Evolutionary conservation across 2,797 vertebrate genomes (phyloP).

Genomic region (Gallinago solitaria): DNA sequence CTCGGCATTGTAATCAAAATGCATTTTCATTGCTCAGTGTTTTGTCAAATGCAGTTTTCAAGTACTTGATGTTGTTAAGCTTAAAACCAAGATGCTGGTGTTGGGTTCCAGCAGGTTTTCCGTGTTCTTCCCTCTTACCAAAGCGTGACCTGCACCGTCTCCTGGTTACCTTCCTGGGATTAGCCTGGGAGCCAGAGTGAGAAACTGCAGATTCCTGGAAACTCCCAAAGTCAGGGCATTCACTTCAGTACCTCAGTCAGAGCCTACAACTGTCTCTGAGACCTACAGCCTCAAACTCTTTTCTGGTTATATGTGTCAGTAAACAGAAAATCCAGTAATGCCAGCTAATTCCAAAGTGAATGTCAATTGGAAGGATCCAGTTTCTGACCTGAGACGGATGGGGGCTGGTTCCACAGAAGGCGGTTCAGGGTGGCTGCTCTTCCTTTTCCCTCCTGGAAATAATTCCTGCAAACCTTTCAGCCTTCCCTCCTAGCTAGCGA

Average conservation of each 20-base stretch:
- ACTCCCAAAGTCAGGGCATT: neutral
- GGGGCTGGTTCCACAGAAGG: neutral
- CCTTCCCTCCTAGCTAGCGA: neutral
- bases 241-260: neutral
- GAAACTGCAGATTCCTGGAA: neutral
- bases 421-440: neutral
- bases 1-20: neutral
- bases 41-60: neutral
- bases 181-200: neutral
- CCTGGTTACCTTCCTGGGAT: neutral
- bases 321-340: neutral
- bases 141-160: neutral
- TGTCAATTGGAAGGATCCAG: neutral
- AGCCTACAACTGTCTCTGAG: neutral
- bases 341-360: neutral
- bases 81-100: fast-evolving
- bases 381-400: neutral
- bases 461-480: neutral
- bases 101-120: neutral
- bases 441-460: neutral
- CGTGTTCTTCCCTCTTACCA: fast-evolving
- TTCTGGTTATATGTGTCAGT: fast-evolving
- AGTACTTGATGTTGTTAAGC: neutral
- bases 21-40: neutral
- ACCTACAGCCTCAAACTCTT: neutral